Evolutionary conservation across 2,888 invertebrate species (phyloP).

Genomic region (Mythimna pallens): DNA sequence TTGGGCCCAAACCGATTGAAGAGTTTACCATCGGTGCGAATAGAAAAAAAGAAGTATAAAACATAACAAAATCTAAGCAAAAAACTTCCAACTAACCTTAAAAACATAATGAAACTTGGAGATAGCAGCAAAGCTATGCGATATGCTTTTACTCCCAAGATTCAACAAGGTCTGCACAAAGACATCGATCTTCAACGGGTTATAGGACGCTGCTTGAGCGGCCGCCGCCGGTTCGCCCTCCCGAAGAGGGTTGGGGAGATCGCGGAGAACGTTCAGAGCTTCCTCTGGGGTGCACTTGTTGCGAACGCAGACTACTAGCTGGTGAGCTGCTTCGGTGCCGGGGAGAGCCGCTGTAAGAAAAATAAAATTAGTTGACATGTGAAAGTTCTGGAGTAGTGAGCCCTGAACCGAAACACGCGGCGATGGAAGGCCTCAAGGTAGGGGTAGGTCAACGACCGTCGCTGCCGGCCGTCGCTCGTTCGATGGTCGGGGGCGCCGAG

Average conservation of each 20-base stretch:
- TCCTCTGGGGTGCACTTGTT: slow-evolving; percentile 98
- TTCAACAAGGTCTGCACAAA: slow-evolving; percentile 98
- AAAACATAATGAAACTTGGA: slow-evolving; percentile 98
- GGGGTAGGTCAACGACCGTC: too few species aligned
- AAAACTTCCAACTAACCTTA: slow-evolving; percentile 90
- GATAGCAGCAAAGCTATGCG: slow-evolving; percentile 99
- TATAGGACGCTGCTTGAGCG: slow-evolving; percentile 93
- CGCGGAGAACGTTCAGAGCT: slow-evolving; percentile 95
- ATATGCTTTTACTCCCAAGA: slow-evolving; percentile 98
- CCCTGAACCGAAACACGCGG: too few species aligned
- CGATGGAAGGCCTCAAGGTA: too few species aligned
- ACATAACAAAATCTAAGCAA: not conserved
- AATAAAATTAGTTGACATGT: not conserved
- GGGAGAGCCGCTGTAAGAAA: slow-evolving; percentile 92
- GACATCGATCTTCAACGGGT: slow-evolving; percentile 98
- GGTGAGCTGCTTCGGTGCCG: slow-evolving; percentile 96
- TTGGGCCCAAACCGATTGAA: too few species aligned
- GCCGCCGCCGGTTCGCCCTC: slow-evolving; percentile 92
- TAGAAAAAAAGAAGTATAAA: too few species aligned
- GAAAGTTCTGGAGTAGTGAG: not conserved
- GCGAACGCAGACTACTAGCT: slow-evolving; percentile 96
- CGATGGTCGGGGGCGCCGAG: too few species aligned
- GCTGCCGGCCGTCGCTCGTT: too few species aligned
- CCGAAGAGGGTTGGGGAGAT: slow-evolving; percentile 95
- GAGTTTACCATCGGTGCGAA: too few species aligned